Base-by-base conservation (phyloP, 2,888 invertebrate genomes). In the Lycocerus yunnanus region DNA sequence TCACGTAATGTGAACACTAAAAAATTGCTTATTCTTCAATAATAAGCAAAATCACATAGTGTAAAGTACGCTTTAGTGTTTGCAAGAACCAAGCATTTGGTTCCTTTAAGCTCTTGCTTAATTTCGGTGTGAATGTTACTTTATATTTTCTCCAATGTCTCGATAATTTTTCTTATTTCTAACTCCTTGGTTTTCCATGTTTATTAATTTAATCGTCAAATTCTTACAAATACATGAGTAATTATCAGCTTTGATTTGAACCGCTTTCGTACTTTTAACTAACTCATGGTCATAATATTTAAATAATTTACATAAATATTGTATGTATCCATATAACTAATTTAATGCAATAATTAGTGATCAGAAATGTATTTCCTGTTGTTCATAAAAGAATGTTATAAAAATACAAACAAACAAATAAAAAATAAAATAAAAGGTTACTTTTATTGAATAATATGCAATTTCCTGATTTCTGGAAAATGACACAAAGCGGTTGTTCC, bases 341-440 rank as follows among this genome's bases (percentile, higher is more conserved):
- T 43, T 43, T 43, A 43, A n/a, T 43, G 43, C 43, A 43, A n/a
- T n/a, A n/a, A 43, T 43, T 43, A 43, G n/a, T 43, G 43, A 43
- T 43, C 43, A 43, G 43, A 43, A 43, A 43, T 43, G 43, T 43
- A 43, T 43, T 43, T 43, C 43, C 43, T 43, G 43, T 43, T 43
- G n/a, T 43, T 43, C n/a, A 43, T 43, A 8, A 43, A 43, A 43
- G 43, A 43, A 43, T 43, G 43, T 43, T 43, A 43, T 43, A 43
- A 43, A 60, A 58, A 60, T 59, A 18, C n/a, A 43, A 58, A 67
- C 43, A 27, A 16, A 18, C 58, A 16, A 21, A 68, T 60, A 68
- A 68, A 68, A 60, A 14, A 68, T 59, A 60, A 68, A 68, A 68
- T 68, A 68, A 60, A 68, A 68, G 60, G 68, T 68, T 68, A 60